Evolutionary conservation across 2,797 vertebrate species (phyloP), one percentile per base, ranked within the genome.

Genomic region (Anolis apletophallus): DNA sequence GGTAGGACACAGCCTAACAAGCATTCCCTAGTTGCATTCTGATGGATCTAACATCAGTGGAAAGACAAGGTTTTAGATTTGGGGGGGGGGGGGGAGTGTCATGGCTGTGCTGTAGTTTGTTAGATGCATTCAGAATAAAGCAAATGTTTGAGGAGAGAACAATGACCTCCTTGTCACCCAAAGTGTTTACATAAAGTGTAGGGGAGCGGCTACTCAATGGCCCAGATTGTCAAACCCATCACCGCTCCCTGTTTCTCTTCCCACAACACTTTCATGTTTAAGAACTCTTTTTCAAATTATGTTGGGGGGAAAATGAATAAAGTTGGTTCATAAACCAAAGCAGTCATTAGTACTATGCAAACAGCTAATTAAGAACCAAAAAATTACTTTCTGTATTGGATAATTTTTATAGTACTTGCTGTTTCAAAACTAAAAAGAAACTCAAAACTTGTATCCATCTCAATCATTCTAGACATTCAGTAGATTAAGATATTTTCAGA

Each of bases 271-370:
- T 61, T 61, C 71, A 29, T 23, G 50, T 9, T 54, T 50, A 75
- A 81, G 0, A 0, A 80, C 69, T 85, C 81, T 85, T 76, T 85
- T 91, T 71, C 34, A 82, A 88, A 80, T 57, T 69, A 80, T 3
- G 12, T 21, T 34, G 75, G 80, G 75, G 80, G 5, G 89, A 68
- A 67, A 32, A 57, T 75, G 82, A 80, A 91, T 69, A 86, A 34
- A 82, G 76, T 23, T 52, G 29, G 74, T 88, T 11, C 17, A 75
- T 32, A 54, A 29, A 21, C 50, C 32, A 85, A 78, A 85, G n/a
- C n/a, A 23, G 88, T 83, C 85, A 80, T 29, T 85, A 85, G 23
- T 74, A 54, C 80, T 85, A 88, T 19, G 6, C 19, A 40, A 6
- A 29, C n/a, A 52, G 29, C 72, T 71, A 88, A 7, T 68, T 12